A percentile compares a stretch with the other conserved stretches of the same genome.
Conservation (phyloP, 1,140 invertebrate species). For the Apis cerana region DNA sequence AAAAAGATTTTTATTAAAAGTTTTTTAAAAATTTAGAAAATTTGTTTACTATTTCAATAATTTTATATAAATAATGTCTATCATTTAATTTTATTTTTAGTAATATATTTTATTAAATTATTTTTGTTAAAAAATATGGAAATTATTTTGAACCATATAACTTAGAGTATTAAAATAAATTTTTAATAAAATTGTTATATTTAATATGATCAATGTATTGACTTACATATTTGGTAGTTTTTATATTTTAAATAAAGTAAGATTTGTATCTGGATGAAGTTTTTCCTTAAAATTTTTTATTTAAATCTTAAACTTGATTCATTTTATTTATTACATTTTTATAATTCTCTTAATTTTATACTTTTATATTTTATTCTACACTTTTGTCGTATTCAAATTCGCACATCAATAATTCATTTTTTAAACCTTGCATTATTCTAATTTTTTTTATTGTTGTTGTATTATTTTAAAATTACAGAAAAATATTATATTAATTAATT, state of each 20-base stretch:
- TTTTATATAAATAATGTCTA: too few species aligned
- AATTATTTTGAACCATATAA: too few species aligned
- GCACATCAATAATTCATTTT: conserved; percentile 2
- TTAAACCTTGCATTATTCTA: not conserved
- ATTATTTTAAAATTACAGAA: not conserved
- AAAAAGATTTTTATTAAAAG: not conserved
- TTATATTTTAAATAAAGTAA: not conserved
- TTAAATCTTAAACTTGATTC: not conserved
- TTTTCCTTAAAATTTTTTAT: not conserved
- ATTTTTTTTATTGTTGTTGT: not conserved
- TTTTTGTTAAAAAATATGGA: too few species aligned
- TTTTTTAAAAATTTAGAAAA: too few species aligned
- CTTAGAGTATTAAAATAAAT: too few species aligned
- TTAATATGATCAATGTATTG: not conserved
- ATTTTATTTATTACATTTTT: not conserved
- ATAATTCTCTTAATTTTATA: not conserved
- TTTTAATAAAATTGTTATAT: too few species aligned
- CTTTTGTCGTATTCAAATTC: conserved; percentile 18
- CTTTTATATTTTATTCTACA: conserved; percentile 3
- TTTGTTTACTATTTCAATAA: too few species aligned
- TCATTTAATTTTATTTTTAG: too few species aligned
- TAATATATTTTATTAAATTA: too few species aligned
- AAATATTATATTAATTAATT: not conserved
- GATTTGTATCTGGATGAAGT: not conserved
- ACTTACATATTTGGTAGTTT: not conserved